phyloP scores from a whole-genome alignment of 1,140 invertebrate genomes.

The Drosophila bocqueti region DNA sequence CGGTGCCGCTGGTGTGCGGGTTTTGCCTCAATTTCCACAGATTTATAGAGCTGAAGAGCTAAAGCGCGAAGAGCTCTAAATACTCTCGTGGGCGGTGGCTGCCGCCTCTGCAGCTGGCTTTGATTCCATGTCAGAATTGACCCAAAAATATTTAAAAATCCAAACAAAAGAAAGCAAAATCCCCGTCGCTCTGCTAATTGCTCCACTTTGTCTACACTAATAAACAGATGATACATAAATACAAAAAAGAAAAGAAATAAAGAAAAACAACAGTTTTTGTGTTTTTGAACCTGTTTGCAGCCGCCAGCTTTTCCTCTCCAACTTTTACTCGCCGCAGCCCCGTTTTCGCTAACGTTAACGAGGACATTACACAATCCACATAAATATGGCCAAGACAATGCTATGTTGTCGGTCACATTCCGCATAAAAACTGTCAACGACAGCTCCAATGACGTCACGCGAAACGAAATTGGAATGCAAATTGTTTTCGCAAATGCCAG shows the following conservation, averaged over 20 bases:
- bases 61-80: constrained; percentile 12
- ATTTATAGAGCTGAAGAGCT: constrained; percentile 25
- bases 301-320: constrained; percentile 34
- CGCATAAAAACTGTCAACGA: constrained; percentile 30
- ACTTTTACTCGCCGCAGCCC: constrained; percentile 41
- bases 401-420: constrained; percentile 21
- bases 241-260: background rate
- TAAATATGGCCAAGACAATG: constrained; percentile 46
- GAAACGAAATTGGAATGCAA: constrained; percentile 43
- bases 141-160: constrained; percentile 28
- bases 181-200: constrained; percentile 46
- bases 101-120: constrained; percentile 25
- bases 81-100: constrained; percentile 45
- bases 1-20: constrained; percentile 17
- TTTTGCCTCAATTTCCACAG: constrained; percentile 18
- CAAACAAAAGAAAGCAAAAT: constrained; percentile 32
- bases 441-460: constrained; percentile 56
- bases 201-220: constrained; percentile 43
- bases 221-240: constrained; percentile 26
- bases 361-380: constrained; percentile 55
- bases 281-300: constrained; percentile 31
- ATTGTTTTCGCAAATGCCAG: constrained; percentile 38
- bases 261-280: constrained; percentile 29
- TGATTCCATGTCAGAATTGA: constrained; percentile 40
- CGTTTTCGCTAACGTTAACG: constrained; percentile 33